Conservation (phyloP, 2,113 vertebrate species). For the Syngnathus scovelli region DNA sequence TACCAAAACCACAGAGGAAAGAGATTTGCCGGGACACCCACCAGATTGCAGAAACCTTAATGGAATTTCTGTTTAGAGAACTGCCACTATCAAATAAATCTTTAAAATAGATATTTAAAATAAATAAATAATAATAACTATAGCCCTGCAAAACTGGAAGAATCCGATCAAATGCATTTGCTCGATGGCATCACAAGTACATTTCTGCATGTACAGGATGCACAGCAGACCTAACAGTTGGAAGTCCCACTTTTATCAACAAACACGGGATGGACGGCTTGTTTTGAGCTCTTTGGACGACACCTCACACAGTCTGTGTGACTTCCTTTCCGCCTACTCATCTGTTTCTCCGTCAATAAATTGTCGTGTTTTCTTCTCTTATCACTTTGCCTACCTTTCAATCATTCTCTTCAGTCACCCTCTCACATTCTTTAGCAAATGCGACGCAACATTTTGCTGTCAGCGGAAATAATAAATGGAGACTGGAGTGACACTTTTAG, state of each 20-base stretch:
- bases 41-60: slow-evolving; percentile 16
- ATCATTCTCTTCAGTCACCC: slow-evolving; percentile 25
- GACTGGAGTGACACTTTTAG: neutral
- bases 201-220: slow-evolving; percentile 32
- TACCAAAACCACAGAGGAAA: slow-evolving; percentile 40
- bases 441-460: neutral
- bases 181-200: neutral
- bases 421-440: slow-evolving; percentile 10
- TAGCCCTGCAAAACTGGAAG: neutral
- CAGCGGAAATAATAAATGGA: neutral
- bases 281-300: slow-evolving; percentile 20
- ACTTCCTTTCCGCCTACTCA: slow-evolving; percentile 39
- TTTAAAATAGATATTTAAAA: neutral
- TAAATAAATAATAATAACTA: too few relatives aligned
- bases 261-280: slow-evolving; percentile 21
- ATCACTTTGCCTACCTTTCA: slow-evolving; percentile 22
- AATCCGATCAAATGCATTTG: neutral
- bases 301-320: slow-evolving; percentile 30
- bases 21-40: slow-evolving; percentile 30
- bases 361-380: slow-evolving; percentile 33
- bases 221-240: slow-evolving; percentile 21
- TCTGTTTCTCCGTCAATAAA: slow-evolving; percentile 15
- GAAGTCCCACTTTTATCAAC: slow-evolving; percentile 33
- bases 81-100: neutral
- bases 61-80: slow-evolving; percentile 5